A percentile compares a stretch with the other conserved stretches of the same genome.
Evolutionary conservation across 1,140 invertebrate genomes (phyloP).

Genomic region (Hesperophylax magnus): DNA sequence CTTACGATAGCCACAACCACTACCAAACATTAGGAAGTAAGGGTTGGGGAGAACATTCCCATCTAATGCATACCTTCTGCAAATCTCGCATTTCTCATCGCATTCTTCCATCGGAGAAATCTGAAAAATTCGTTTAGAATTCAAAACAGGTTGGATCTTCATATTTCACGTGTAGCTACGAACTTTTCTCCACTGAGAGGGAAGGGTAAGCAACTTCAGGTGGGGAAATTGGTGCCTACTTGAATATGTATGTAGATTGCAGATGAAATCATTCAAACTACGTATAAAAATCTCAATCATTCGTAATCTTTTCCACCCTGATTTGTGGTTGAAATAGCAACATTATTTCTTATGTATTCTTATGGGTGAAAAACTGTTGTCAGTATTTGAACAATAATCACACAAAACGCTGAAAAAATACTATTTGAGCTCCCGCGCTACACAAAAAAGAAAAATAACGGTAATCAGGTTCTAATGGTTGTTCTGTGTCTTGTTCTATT

Average conservation of each 20-base stretch:
- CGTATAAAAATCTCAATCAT: too few relatives aligned
- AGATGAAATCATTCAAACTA: too few relatives aligned
- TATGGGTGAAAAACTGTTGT: too few relatives aligned
- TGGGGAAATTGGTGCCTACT: neutral
- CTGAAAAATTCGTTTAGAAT: conserved; percentile 58
- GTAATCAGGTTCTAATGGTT: too few relatives aligned
- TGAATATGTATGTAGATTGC: neutral
- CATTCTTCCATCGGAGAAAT: conserved; percentile 56
- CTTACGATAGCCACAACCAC: neutral
- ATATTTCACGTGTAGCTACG: conserved; percentile 54
- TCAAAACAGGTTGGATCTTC: conserved; percentile 57
- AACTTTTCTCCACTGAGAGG: conserved; percentile 1
- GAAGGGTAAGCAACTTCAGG: neutral
- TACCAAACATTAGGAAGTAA: neutral
- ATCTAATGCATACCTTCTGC: conserved; percentile 55
- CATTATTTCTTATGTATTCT: too few relatives aligned
- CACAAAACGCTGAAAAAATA: too few relatives aligned
- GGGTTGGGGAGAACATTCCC: conserved; percentile 32
- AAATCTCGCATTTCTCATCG: conserved; percentile 56
- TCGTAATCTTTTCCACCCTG: too few relatives aligned
- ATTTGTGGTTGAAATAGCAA: too few relatives aligned
- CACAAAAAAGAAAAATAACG: too few relatives aligned
- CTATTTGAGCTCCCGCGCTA: too few relatives aligned
- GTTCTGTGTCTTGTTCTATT: too few relatives aligned
- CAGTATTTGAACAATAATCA: too few relatives aligned